phyloP scores from a whole-genome alignment of 2,113 vertebrate genomes.

The Oncorhynchus tshawytscha region DNA sequence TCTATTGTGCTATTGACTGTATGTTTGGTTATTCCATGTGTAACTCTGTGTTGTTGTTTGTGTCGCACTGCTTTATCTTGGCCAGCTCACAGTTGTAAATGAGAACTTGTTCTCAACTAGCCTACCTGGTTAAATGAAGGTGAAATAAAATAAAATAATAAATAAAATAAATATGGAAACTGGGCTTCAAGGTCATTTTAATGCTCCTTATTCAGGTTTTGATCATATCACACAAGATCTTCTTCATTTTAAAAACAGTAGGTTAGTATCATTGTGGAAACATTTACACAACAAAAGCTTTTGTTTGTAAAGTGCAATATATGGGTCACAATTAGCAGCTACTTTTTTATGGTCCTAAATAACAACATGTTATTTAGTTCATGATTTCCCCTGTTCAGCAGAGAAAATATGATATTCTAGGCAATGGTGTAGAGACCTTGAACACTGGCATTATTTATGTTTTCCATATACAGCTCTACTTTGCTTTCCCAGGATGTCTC shows the following conservation, averaged over 20 bases:
- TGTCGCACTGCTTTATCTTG: too few species aligned
- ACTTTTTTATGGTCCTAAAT: neutral
- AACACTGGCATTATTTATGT: constrained; percentile 39
- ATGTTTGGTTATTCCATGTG: too few species aligned
- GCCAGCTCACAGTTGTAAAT: too few species aligned
- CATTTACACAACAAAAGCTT: neutral
- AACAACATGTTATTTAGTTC: neutral
- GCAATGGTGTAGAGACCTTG: constrained; percentile 34
- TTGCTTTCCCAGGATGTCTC: constrained; percentile 37
- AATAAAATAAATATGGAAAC: neutral
- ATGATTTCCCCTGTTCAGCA: too few species aligned
- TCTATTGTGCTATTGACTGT: too few species aligned
- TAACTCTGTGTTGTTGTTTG: too few species aligned
- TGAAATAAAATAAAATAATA: too few species aligned
- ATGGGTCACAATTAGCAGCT: neutral
- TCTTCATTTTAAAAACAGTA: neutral
- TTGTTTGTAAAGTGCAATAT: neutral
- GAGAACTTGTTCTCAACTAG: too few species aligned
- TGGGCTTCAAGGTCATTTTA: neutral
- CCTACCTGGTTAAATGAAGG: too few species aligned
- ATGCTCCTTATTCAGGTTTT: neutral
- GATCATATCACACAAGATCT: neutral
- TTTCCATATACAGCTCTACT: neutral
- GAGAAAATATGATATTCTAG: neutral
- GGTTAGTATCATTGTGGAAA: neutral